Evolutionary conservation across 2,797 vertebrate species (phyloP), one percentile per base, ranked within the genome.

Genomic region (Cuniculus paca): DNA sequence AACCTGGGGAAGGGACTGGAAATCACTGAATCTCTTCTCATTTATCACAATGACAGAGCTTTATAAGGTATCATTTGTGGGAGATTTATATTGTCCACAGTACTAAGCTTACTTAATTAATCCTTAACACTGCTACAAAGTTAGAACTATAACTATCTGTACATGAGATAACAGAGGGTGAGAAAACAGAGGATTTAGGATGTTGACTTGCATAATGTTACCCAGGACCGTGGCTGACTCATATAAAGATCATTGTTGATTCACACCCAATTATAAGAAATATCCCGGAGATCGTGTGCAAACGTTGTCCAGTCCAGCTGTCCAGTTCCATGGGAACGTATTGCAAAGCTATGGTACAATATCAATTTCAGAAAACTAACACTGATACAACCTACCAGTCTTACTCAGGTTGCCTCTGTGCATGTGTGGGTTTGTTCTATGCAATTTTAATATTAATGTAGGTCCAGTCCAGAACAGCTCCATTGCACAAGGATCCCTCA

Each of bases 231-330:
- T 58, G 50, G 19, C 61, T n/a, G 48, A 45, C 6, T 10, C 34
- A 22, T 39, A 72, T n/a, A 61, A 13, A 52, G 19, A 10, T 26
- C 10, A 1, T 20, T 8, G 28, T 4, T 68, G 45, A 56, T 20
- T 77, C 12, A 28, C 0, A 0, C 2, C 39, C 31, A 26, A 28
- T 19, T 72, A 54, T 72, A 60, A 60, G 26, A 28, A 28, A 65
- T 24, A 20, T 26, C 0, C 6, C n/a, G 56, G 54, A 79, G 20
- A 16, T 26, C 2, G 14, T 2, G 0, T 20, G 4, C 5, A 8
- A 14, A 17, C 19, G 24, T 39, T 14, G 1, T 20, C 36, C 65
- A 56, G 36, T 10, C 70, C 65, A 20, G 4, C 20, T 70, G n/a
- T 39, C 1, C n/a, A 45, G 68, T 24, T 45, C 28, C 2, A 17